Base-by-base conservation (phyloP, 2,888 invertebrate species). In the Lycocerus yunnanus region DNA sequence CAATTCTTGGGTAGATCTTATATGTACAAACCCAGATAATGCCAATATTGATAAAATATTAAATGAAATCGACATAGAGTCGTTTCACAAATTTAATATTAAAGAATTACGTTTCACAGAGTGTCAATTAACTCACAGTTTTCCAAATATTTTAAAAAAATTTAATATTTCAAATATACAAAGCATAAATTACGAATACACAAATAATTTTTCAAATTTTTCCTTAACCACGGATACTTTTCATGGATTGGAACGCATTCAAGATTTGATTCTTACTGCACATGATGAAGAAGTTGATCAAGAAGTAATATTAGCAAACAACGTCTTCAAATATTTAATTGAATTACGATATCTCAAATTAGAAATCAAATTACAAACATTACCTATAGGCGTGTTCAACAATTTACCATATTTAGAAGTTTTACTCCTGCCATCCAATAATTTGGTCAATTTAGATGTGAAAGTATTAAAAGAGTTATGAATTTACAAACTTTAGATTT, bases 401-500 rank as follows among this genome's bases (percentile, higher is more conserved):
- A 79, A 80, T 58, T 74, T 83, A 5, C 67, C 67, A 0, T 74
- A 73, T 58, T 74, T 85, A 18, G 76, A 77, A 69, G 65, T 71
- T 15, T 78, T 86, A 0, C 74, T 78, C 68, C 69, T 86, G 27
- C 81, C 79, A 13, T 79, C 81, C 21, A 86, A 84, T 75, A 79
- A 77, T 15, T 76, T 85, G 9, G 68, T 72, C n/a, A 43, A 60
- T 15, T 70, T 86, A 59, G 81, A 83, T 10, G 74, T 70, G 14
- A 24, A 68, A 10, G 72, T 78, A 4, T 85, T 87, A 71, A 75
- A 71, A 24, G 72, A 81, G n/a, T 73, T 83, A 10, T 59, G 10
- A 81, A 81, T 21, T 72, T 87, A 66, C 81, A 83, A 75, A 61
- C 77, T 4, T 75, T 86, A 16, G 85, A 86, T 79, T 76, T 86